Conservation (phyloP, 2,888 invertebrate genomes). For the Macropis europaea region DNA sequence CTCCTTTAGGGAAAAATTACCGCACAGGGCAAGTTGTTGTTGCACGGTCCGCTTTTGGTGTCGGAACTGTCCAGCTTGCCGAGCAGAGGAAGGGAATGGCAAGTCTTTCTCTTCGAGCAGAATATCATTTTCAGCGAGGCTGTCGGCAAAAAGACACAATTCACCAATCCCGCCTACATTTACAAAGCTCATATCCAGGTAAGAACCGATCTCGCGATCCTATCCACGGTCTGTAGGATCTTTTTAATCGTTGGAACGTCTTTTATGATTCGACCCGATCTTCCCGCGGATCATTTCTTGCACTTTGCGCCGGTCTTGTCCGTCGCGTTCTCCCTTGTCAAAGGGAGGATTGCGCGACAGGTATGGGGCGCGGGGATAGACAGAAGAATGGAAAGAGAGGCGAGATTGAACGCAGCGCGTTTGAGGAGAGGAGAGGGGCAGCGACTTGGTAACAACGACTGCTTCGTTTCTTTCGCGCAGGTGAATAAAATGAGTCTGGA, state of each 20-base stretch:
- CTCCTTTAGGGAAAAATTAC: constrained; percentile 93
- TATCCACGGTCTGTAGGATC: too few species aligned
- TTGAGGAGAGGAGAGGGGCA: too few species aligned
- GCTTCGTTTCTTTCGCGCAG: constrained; percentile 81
- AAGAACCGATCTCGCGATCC: constrained; percentile 33
- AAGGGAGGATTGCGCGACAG: too few species aligned
- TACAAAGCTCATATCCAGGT: constrained; percentile 98
- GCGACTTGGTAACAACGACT: not conserved
- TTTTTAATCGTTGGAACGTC: too few species aligned
- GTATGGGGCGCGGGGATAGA: too few species aligned
- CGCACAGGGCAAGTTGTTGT: constrained; percentile 95
- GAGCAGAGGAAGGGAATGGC: constrained; percentile 89
- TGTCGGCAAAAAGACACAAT: constrained; percentile 94
- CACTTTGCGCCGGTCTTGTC: too few species aligned
- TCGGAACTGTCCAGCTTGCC: constrained; percentile 82
- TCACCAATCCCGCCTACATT: constrained; percentile 95
- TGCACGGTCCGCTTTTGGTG: constrained; percentile 90
- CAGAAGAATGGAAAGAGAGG: too few species aligned
- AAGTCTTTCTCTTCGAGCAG: constrained; percentile 99
- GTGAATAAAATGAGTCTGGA: constrained; percentile 96
- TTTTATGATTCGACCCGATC: too few species aligned
- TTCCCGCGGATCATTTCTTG: too few species aligned
- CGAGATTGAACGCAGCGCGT: too few species aligned
- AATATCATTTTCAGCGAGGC: constrained; percentile 98
- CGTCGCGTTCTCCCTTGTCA: not conserved